Evolutionary conservation across 2,113 vertebrate genomes (phyloP), one percentile per base, ranked within the genome.

Genomic region (Serilophus lunatus): DNA sequence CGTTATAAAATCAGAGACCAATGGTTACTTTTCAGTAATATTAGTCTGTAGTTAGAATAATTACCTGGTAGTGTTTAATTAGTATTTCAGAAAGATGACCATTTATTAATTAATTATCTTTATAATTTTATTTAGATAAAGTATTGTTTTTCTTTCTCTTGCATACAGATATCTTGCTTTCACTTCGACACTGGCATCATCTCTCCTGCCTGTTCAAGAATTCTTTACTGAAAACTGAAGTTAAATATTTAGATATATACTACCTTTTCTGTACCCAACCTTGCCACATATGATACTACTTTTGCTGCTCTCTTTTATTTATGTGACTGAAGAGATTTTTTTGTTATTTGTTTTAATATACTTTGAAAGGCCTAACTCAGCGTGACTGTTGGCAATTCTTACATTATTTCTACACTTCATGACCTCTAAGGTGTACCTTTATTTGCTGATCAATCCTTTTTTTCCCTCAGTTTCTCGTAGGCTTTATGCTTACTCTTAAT

Each of bases 401-500:
- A 86, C 92, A 95, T 93, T 97, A 95, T 92, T 94, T 93, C 80
- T 86, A 78, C 60, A 74, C 88, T 94, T 96, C 0, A 1, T 86
- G 92, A 97, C 90, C 90, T 97, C 92, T 64, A 47, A 96, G 86
- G 35, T 88, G 68, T 90, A 78, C 64, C 38, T 94, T 86, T 96
- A 90, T 93, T 95, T 97, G 94, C 94, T 96, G 95, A 96, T 95
- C 82, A 94, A 63, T 96, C 88, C 66, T 74, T 97, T 95, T 92
- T 93, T 83, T 4, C 74, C 81, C 80, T 94, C 11, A 2, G 36
- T 92, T 97, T 95, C 92, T 96, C 6, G 0, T 86, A 75, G 76
- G 44, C 72, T 97, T 96, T 96, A 92, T 94, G 86, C 92, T 96
- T 96, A 92, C 91, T 94, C 82, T 70, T 93, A 95, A 94, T 92